Evolutionary conservation across 2,797 vertebrate species (phyloP).

Genomic region (Kryptopterus vitreolus): DNA sequence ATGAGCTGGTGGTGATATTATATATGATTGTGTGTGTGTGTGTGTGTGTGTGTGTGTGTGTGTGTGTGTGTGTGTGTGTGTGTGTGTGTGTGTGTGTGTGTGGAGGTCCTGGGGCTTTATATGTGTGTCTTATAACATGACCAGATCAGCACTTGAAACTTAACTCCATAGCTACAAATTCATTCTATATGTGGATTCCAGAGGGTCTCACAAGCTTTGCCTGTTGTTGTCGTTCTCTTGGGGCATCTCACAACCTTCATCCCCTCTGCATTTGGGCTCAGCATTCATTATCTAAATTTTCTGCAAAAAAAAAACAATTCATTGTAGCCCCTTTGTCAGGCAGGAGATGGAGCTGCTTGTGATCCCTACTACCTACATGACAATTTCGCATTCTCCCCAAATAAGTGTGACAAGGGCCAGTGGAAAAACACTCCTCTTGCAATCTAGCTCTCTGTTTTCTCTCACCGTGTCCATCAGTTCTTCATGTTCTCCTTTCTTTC

Average conservation of each 20-base stretch:
- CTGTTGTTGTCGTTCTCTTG: conserved; percentile 53
- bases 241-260: conserved; percentile 61
- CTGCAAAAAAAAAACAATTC: conserved; percentile 58
- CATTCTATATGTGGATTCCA: conserved; percentile 18
- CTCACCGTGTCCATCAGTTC: conserved; percentile 13
- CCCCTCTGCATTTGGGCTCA: conserved; percentile 53
- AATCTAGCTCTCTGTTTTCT: conserved; percentile 13
- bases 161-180: conserved; percentile 28
- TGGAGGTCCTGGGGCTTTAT: conserved; percentile 23
- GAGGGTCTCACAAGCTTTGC: background rate
- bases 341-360: conserved; percentile 71
- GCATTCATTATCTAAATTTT: conserved; percentile 54
- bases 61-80: conserved; percentile 19
- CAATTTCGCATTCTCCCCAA: conserved; percentile 41
- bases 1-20: background rate
- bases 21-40: conserved; percentile 13
- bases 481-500: background rate
- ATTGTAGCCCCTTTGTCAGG: conserved; percentile 76
- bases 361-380: conserved; percentile 55
- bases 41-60: conserved; percentile 25
- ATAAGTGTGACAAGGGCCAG: conserved; percentile 28
- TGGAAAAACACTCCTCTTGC: conserved; percentile 12
- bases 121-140: conserved; percentile 45
- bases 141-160: conserved; percentile 41
- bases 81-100: conserved; percentile 22